These are phyloP conservation scores for Megalonaias nervosa DNA, from an alignment of 1,140 invertebrate genomes.

Conservation along the genomic window DNA sequence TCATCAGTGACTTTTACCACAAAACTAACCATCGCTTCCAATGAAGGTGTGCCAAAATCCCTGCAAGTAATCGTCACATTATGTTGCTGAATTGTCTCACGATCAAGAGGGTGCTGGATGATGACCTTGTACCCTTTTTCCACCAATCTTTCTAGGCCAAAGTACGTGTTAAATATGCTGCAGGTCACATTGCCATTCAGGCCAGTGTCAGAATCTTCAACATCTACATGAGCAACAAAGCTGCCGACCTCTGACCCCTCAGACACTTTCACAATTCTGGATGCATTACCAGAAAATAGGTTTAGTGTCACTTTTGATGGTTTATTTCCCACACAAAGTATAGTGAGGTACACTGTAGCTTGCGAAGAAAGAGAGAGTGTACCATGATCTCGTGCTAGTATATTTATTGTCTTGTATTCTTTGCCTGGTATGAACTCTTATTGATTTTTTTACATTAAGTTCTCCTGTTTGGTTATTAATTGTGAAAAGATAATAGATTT, in stretches of 20 bases:
- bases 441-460: conserved; percentile 14
- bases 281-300: conserved; percentile 10
- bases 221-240: conserved; percentile 55
- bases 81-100: conserved; percentile 30
- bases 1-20: conserved; percentile 27
- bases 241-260: conserved; percentile 50
- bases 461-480: conserved; percentile 16
- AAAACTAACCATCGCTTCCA: conserved; percentile 15
- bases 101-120: conserved; percentile 35
- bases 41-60: conserved; percentile 21
- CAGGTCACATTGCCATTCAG: conserved; percentile 58
- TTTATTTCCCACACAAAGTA: conserved; percentile 85
- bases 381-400: conserved; percentile 35
- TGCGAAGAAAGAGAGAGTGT: conserved; percentile 17
- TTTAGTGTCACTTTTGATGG: conserved; percentile 79
- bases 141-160: conserved; percentile 43
- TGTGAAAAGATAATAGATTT: conserved; percentile 19
- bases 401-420: conserved; percentile 26
- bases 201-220: conserved; percentile 58
- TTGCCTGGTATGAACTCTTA: conserved; percentile 24
- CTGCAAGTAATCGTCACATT: conserved; percentile 38
- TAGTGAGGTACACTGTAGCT: conserved; percentile 82
- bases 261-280: conserved; percentile 33
- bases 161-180: conserved; percentile 43
- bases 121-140: conserved; percentile 24